Base-by-base conservation (phyloP, 1,140 invertebrate genomes). In the Eciton burchellii region DNA sequence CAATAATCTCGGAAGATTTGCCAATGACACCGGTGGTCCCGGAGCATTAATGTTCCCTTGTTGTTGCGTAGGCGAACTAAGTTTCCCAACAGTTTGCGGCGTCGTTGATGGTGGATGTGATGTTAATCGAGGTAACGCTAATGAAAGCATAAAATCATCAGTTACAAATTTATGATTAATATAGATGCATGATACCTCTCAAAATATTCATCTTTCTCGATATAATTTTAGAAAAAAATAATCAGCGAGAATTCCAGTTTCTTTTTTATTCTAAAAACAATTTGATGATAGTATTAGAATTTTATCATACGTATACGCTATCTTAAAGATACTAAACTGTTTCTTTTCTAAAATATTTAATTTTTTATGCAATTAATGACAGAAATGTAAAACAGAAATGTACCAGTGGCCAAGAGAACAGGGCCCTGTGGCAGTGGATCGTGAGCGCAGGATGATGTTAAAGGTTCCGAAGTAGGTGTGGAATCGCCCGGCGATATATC, bases 401-500 rank as follows among this genome's bases (percentile, higher is more conserved):
- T 88, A 92, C 94, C 94, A 84, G 96, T 96, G 81, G 96, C 96
- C 90, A 97, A 91, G 54, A 95, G 92, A 62, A 96, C 95, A 68
- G 95, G 95, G 70, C 95, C 95, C 89, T 94, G 93, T 81, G 93
- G 92, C 89, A 94, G 89, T 90, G 90, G 87, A 88, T 94, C 93
- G 29, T 94, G 92, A 83, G 88, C 87, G 84, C 88, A 91, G 59
- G 92, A 91, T 35, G 91, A 91, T 35, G 91, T 91, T 45, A 93
- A 81, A 66, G 96, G 94, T 93, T 97, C 96, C 14, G 96, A 97
- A 54, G 96, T 97, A 47, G 97, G 97, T 81, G 97, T 97, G 84
- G 96, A 97, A 90, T 97, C 97, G 82, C 96, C 96, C n/a, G 97
- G 96, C 76, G 97, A 98, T 71, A 98, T 97, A 88, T 98, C 97